Conservation (phyloP, 2,888 invertebrate genomes). For the Drosophila pseudotakahashii region DNA sequence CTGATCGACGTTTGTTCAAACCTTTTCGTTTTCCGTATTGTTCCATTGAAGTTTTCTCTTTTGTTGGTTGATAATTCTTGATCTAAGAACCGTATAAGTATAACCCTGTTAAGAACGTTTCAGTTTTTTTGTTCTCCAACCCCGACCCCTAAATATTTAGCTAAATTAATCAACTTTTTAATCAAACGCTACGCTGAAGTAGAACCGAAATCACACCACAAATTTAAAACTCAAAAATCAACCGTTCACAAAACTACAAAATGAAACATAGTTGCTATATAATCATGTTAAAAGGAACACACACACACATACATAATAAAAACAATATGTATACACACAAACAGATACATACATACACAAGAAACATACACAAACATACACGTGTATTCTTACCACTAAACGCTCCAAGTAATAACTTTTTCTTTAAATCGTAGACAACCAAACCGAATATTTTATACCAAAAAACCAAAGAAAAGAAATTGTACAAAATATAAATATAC, state of each 20-base stretch:
- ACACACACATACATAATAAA: slow-evolving; percentile 20
- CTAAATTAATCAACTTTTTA: slow-evolving; percentile 15
- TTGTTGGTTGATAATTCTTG: slow-evolving; percentile 25
- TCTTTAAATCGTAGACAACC: slow-evolving; percentile 47
- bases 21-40: slow-evolving; percentile 20
- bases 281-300: slow-evolving; percentile 18
- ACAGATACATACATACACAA: slow-evolving; percentile 8
- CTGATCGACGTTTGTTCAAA: slow-evolving; percentile 21
- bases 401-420: slow-evolving; percentile 45
- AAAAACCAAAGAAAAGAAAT: slow-evolving; percentile 25
- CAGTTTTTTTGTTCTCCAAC: slow-evolving; percentile 4
- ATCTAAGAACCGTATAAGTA: slow-evolving; percentile 24
- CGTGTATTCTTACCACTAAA: slow-evolving; percentile 30
- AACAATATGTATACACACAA: slow-evolving; percentile 2
- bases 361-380: slow-evolving; percentile 14
- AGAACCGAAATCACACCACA: slow-evolving; percentile 36
- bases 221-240: slow-evolving; percentile 23
- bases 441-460: slow-evolving; percentile 17
- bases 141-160: slow-evolving; percentile 23
- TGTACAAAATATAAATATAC: slow-evolving; percentile 37
- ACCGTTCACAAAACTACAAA: slow-evolving; percentile 18
- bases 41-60: slow-evolving; percentile 36
- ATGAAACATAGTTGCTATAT: slow-evolving; percentile 18
- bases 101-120: slow-evolving; percentile 21
- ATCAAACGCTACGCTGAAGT: slow-evolving; percentile 59